phyloP scores from a whole-genome alignment of 2,113 vertebrate genomes.

The Ciconia stormi region DNA sequence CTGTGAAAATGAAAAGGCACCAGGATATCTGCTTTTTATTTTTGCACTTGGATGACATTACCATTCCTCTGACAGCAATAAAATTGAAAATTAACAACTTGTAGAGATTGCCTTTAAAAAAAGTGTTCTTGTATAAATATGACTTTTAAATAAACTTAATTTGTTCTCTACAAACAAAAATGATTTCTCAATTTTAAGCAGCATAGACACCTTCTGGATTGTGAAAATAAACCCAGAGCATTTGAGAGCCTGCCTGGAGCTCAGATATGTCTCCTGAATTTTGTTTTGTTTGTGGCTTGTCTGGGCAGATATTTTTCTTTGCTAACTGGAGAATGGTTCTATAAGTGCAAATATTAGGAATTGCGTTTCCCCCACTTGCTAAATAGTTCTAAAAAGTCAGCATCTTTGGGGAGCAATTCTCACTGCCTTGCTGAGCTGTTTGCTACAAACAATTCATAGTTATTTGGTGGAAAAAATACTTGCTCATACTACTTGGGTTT shows the following conservation, averaged over 20 bases:
- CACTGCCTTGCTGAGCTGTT: background rate
- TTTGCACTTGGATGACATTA: background rate
- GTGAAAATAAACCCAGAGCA: background rate
- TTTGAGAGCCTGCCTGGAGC: background rate
- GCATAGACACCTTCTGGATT: background rate
- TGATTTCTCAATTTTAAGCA: background rate
- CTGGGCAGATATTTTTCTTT: background rate
- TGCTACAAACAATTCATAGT: background rate
- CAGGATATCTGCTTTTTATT: background rate
- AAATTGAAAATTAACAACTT: background rate
- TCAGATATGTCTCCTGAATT: background rate
- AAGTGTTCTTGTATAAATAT: background rate
- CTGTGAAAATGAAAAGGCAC: background rate
- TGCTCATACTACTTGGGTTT: background rate
- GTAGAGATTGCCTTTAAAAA: background rate
- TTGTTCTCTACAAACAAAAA: background rate
- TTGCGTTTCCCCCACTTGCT: background rate
- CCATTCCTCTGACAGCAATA: background rate
- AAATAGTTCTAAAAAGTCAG: background rate
- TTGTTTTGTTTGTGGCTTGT: background rate
- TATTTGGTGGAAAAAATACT: background rate
- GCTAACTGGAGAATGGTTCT: background rate
- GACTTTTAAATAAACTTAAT: background rate
- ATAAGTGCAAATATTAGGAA: background rate
- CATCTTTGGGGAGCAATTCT: background rate